phyloP scores from a whole-genome alignment of 30 jellyfish, hydroid and myxozoan genomes.

The Aurelia aurita region DNA sequence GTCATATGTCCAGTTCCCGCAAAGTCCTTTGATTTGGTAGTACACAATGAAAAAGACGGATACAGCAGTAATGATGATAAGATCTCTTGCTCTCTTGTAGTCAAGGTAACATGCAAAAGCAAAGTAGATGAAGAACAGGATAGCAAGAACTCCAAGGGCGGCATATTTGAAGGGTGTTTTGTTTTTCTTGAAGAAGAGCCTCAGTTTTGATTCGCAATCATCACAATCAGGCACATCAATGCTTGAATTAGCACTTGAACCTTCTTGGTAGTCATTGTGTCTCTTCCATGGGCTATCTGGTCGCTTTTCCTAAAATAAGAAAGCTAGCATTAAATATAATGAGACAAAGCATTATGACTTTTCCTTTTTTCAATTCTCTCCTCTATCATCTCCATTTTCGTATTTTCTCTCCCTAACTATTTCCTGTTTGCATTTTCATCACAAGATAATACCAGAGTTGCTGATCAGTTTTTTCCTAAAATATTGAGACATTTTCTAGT shows the following conservation, averaged over 20 bases:
- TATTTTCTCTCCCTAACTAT: too few relatives aligned
- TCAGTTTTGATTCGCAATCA: conserved; percentile 30
- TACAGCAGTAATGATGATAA: conserved; percentile 58
- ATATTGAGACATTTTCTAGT: too few relatives aligned
- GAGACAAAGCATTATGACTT: too few relatives aligned
- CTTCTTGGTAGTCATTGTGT: conserved; percentile 20
- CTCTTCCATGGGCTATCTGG: conserved; percentile 47
- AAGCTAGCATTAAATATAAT: too few relatives aligned
- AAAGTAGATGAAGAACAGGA: conserved; percentile 45
- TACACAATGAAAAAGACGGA: conserved; percentile 55
- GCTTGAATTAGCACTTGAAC: conserved; percentile 19
- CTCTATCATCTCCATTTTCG: too few relatives aligned
- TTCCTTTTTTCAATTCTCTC: too few relatives aligned
- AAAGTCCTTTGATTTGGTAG: conserved; percentile 38
- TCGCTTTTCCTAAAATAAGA: background rate
- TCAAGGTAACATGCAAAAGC: conserved; percentile 70
- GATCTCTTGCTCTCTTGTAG: conserved; percentile 68
- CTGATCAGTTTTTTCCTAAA: too few relatives aligned
- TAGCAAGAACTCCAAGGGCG: background rate
- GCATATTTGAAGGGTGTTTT: conserved; percentile 36
- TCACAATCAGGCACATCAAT: background rate
- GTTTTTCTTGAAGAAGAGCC: conserved; percentile 31
- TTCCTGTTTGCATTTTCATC: too few relatives aligned
- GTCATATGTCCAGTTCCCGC: conserved; percentile 52
- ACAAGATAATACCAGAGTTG: too few relatives aligned